These are phyloP conservation scores for Catocala fraxini DNA, from an alignment of 2,888 invertebrate species.

Conservation along the genomic window DNA sequence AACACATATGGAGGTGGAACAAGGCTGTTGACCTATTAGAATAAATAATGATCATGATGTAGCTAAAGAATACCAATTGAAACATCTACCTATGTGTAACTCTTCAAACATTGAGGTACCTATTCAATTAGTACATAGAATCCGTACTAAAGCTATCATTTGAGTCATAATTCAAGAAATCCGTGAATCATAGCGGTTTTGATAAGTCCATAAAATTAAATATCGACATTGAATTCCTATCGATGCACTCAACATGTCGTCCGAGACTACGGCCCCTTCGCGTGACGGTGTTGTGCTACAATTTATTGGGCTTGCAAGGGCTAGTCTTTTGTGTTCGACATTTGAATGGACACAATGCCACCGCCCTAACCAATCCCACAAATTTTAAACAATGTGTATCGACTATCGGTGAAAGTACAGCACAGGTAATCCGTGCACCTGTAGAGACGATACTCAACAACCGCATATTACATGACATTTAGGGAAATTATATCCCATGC, in stretches of 20 bases:
- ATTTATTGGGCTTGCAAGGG: constrained; percentile 65
- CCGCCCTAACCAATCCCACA: constrained; percentile 69
- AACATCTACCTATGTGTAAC: constrained; percentile 3
- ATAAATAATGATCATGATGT: constrained; percentile 20
- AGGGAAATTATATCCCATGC: constrained; percentile 15
- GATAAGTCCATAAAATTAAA: constrained; percentile 36
- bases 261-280: constrained; percentile 61
- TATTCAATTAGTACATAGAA: constrained; percentile 36
- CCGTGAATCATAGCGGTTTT: constrained; percentile 16
- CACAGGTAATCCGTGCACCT: constrained; percentile 43
- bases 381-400: constrained; percentile 66
- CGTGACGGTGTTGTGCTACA: constrained; percentile 70
- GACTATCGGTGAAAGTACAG: constrained; percentile 59
- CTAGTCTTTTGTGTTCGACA: constrained; percentile 66
- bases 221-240: constrained; percentile 39
- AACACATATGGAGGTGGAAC: constrained; percentile 38
- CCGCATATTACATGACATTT: constrained; percentile 20
- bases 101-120: constrained; percentile 3
- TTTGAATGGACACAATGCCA: constrained; percentile 69
- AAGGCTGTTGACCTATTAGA: constrained; percentile 15
- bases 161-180: constrained; percentile 15
- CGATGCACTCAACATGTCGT: constrained; percentile 41
- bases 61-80: constrained; percentile 15
- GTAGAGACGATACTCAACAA: constrained; percentile 22
- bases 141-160: constrained; percentile 4